A percentile compares a stretch with the other conserved stretches of the same genome.
Evolutionary conservation across 2,797 vertebrate genomes (phyloP).

Genomic region (Netta rufina): DNA sequence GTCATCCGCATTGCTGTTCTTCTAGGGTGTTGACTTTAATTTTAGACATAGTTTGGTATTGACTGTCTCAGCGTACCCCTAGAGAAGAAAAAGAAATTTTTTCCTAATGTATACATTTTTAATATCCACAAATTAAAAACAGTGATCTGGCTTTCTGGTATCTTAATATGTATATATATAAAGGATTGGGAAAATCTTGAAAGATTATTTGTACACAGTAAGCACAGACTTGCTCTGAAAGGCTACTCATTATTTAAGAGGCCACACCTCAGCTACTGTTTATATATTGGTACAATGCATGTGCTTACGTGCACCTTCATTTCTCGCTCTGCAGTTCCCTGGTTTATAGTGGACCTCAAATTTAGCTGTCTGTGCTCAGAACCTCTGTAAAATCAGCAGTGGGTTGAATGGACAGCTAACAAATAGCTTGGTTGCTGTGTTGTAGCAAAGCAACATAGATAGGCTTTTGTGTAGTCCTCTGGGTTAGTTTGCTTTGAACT

Average conservation of each 20-base stretch:
- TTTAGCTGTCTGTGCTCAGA: not conserved
- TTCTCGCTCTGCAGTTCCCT: not conserved
- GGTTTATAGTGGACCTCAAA: not conserved
- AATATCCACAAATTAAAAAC: not conserved
- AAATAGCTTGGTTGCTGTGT: not conserved
- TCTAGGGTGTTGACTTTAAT: not conserved
- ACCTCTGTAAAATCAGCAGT: not conserved
- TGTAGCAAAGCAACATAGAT: not conserved
- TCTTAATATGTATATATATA: not conserved
- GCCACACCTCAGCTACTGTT: not conserved
- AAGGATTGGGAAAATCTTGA: not conserved
- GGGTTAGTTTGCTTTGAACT: not conserved
- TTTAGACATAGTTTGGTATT: not conserved
- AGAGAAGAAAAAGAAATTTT: not conserved
- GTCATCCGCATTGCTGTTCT: not conserved
- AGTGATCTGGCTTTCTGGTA: rapidly evolving
- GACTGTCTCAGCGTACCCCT: not conserved
- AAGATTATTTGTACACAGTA: not conserved
- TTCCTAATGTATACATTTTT: not conserved
- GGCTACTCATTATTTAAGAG: not conserved
- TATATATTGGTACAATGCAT: not conserved
- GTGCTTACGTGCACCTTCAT: not conserved
- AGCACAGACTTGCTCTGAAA: not conserved
- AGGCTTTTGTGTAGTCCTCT: not conserved
- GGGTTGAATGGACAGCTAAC: not conserved